phyloP scores from a whole-genome alignment of 2,888 invertebrate genomes.

The Tolmerus cingulatus region DNA sequence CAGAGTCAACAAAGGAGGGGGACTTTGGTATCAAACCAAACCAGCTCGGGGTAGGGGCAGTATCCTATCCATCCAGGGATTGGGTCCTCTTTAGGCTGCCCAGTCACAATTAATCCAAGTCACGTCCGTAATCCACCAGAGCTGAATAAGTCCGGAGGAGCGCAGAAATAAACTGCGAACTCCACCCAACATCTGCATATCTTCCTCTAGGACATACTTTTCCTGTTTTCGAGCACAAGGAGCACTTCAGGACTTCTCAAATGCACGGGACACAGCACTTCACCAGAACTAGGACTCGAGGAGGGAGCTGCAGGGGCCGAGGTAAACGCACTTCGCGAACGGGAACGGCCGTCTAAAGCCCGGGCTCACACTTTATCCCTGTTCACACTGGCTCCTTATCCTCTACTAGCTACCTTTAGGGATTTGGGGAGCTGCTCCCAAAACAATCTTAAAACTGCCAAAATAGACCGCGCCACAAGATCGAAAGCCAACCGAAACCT shows the following conservation, averaged over 20 bases:
- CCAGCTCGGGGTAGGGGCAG: neutral
- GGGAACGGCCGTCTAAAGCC: neutral
- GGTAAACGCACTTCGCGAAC: neutral
- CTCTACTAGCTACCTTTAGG: neutral
- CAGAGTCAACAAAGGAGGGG: constrained; percentile 5
- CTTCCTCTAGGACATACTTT: neutral
- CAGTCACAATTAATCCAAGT: constrained; percentile 14
- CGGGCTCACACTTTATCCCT: constrained; percentile 23
- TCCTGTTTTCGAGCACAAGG: constrained; percentile 3
- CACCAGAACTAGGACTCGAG: neutral
- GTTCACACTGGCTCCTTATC: neutral
- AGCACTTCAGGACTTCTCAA: constrained; percentile 4
- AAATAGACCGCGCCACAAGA: neutral
- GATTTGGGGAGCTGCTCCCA: neutral
- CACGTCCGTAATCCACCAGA: constrained; percentile 17
- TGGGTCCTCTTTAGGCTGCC: neutral
- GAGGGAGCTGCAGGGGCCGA: neutral
- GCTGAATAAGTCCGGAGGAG: neutral
- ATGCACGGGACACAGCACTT: constrained; percentile 11
- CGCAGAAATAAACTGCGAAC: neutral
- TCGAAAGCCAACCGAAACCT: neutral
- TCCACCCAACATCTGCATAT: neutral
- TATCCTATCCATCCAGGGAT: neutral
- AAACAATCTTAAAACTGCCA: neutral
- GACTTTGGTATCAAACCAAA: neutral